Evolutionary conservation across 2,797 vertebrate genomes (phyloP), one percentile per base, ranked within the genome.

Genomic region (Ciconia nigra): DNA sequence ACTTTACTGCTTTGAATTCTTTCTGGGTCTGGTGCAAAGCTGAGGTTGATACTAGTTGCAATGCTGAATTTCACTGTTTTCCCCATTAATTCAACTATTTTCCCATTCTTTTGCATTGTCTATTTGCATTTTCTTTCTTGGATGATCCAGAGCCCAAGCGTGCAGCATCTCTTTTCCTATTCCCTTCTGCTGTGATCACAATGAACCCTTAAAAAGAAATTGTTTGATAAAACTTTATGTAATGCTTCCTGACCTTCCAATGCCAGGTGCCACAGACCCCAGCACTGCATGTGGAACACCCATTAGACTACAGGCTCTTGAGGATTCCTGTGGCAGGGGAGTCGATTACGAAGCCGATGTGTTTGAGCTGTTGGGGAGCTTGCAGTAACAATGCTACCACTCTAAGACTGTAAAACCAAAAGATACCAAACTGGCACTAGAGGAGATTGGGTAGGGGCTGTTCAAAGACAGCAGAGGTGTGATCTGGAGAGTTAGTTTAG

Each of bases 401-500:
- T 93, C 62, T 13, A 11, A 57, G 61, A 73, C 39, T 3, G 9
- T 47, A 51, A 63, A 89, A 69, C 37, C 46, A 71, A 92, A 83
- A 74, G 57, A 72, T 71, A 74, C 46, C 69, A 69, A 74, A 58
- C 52, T 87, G 61, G 8, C 57, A n/a, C 5, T 7, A 9, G 84
- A 86, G 42, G 72, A 91, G 42, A 20, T 49, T 37, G 87, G 76
- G 46, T n/a, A 58, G 79, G 57, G 65, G 58, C 91, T 87, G 52
- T 67, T 90, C 39, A 67, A 73, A 83, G 71, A 16, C 82, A 86
- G 79, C 91, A 96, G 97, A 95, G 96, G 90, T 94, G 96, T 96
- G 94, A 96, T 85, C 72, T 91, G 95, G 95, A 96, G 96, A 97
- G 96, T 66, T 95, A 65, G 84, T 96, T 96, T 91, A 87, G 95